Conservation (phyloP, 1,140 invertebrate genomes). For the Pomacea maculata region DNA sequence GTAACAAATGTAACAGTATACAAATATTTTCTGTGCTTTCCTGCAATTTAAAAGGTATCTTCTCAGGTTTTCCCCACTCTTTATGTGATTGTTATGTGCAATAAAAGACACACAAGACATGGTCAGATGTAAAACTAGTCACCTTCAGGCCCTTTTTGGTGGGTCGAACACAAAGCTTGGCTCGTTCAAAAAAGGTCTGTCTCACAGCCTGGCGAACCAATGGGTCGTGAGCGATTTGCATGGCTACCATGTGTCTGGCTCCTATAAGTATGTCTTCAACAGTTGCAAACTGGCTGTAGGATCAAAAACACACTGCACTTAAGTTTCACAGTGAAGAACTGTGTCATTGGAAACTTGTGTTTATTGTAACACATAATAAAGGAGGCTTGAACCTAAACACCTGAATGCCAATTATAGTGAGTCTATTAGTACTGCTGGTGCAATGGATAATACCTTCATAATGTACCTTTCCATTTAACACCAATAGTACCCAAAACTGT, state of each 20-base stretch:
- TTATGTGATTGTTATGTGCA: neutral
- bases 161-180: constrained; percentile 82
- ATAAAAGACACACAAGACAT: neutral
- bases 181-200: constrained; percentile 90
- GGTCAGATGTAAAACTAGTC: neutral
- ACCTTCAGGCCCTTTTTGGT: constrained; percentile 90
- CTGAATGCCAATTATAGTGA: too few relatives aligned
- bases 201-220: constrained; percentile 85
- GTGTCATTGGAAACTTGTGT: too few relatives aligned
- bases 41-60: neutral
- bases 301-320: neutral
- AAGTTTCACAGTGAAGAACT: too few relatives aligned
- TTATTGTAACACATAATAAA: too few relatives aligned
- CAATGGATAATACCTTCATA: too few relatives aligned
- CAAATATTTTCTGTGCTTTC: neutral
- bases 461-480: too few relatives aligned
- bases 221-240: constrained; percentile 92
- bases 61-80: neutral
- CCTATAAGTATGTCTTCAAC: constrained; percentile 73
- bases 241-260: constrained; percentile 92
- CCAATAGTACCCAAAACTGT: constrained; percentile 8
- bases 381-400: too few relatives aligned
- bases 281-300: constrained; percentile 60
- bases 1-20: too few relatives aligned
- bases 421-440: too few relatives aligned